Evolutionary conservation across 2,888 invertebrate genomes (phyloP).

Genomic region (Cerastoderma edule): DNA sequence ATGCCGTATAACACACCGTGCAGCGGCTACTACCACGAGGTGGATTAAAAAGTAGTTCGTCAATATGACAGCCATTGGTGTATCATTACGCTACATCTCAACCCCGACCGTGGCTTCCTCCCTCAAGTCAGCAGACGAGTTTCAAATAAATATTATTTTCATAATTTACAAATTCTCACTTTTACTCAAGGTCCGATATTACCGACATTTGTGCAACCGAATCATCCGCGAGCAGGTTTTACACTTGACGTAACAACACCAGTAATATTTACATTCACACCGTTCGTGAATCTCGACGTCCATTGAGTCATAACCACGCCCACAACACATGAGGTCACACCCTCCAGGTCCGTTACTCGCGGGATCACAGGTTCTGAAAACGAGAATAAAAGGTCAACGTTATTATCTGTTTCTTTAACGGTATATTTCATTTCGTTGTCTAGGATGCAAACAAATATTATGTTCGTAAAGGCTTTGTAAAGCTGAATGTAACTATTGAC

Average conservation of each 20-base stretch:
- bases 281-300: constrained; percentile 88
- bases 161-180: neutral
- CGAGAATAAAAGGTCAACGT: constrained; percentile 13
- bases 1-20: no score
- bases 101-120: neutral
- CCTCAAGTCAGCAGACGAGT: neutral
- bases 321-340: constrained; percentile 93
- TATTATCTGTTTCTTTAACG: no score
- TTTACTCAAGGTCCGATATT: constrained; percentile 1
- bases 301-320: constrained; percentile 90
- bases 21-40: no score
- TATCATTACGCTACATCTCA: neutral
- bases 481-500: no score
- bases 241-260: constrained; percentile 95
- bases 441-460: neutral
- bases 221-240: constrained; percentile 90
- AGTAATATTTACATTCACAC: constrained; percentile 93
- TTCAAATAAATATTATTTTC: constrained; percentile 3
- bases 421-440: no score
- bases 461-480: neutral
- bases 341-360: constrained; percentile 87
- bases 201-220: constrained; percentile 62
- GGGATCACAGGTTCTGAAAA: constrained; percentile 88
- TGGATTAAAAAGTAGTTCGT: constrained; percentile 3
- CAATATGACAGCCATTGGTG: neutral